These are phyloP conservation scores for Sparus aurata DNA, from an alignment of 2,797 vertebrate genomes.

Conservation along the genomic window DNA sequence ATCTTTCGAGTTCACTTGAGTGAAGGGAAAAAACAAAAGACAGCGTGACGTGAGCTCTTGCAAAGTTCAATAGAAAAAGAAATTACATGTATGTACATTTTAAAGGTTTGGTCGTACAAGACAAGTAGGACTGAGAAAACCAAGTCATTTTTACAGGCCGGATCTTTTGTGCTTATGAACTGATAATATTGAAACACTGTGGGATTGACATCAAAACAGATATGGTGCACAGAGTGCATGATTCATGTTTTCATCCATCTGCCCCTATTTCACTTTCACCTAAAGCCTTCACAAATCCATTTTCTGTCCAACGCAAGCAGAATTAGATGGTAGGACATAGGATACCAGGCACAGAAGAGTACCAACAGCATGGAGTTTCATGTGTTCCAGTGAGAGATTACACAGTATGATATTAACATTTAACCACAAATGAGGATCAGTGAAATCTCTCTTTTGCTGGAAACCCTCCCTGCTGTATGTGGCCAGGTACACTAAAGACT, in stretches of 20 bases:
- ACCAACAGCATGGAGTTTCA: not conserved
- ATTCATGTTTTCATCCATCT: not conserved
- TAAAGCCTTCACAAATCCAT: not conserved
- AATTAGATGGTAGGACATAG: not conserved
- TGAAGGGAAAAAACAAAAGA: slow-evolving; percentile 19
- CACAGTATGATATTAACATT: slow-evolving; percentile 13
- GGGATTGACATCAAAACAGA: too few relatives aligned
- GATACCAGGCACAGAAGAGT: slow-evolving; percentile 3
- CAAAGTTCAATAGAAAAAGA: not conserved
- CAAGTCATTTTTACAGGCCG: not conserved
- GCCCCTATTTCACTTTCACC: not conserved
- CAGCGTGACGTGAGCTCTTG: not conserved
- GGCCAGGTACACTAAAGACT: slow-evolving; percentile 28
- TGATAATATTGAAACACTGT: not conserved
- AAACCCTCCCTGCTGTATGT: slow-evolving; percentile 9
- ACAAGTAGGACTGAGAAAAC: not conserved
- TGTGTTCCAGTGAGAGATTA: slow-evolving; percentile 24
- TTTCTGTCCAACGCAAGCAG: not conserved
- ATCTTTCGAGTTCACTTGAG: slow-evolving; percentile 34
- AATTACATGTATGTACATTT: not conserved
- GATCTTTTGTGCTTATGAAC: not conserved
- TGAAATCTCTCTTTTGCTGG: slow-evolving; percentile 4
- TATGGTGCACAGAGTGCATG: too few relatives aligned
- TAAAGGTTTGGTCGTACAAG: not conserved
- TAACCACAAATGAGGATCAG: not conserved